Evolutionary conservation across 2,888 invertebrate genomes (phyloP).

Genomic region (Drosophila monieri): DNA sequence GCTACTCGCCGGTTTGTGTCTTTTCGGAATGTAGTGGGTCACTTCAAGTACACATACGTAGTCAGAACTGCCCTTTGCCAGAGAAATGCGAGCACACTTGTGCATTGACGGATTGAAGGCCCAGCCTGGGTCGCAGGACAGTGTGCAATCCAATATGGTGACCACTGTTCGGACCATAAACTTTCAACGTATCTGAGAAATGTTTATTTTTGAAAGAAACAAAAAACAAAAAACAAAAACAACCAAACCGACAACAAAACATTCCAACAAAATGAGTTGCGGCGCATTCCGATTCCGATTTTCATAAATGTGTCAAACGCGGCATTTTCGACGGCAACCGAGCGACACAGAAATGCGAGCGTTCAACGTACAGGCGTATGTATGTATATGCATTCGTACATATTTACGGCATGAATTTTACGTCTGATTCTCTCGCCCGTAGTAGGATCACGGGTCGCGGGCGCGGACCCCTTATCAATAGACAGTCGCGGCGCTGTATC

Average conservation of each 20-base stretch:
- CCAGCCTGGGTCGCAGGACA: background rate
- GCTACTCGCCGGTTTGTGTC: background rate
- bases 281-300: conserved; percentile 76
- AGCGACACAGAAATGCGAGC: conserved; percentile 23
- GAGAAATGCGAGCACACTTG: background rate
- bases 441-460: conserved; percentile 6
- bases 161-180: conserved; percentile 32
- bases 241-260: conserved; percentile 54
- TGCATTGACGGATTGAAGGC: background rate
- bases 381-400: conserved; percentile 3
- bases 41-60: background rate
- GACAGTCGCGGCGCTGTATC: conserved; percentile 7
- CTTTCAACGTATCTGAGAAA: conserved; percentile 34
- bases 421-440: conserved; percentile 15
- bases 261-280: conserved; percentile 78
- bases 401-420: conserved; percentile 13
- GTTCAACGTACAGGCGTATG: background rate
- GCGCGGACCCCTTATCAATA: conserved; percentile 37
- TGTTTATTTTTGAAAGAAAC: conserved; percentile 53
- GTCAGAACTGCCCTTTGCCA: background rate
- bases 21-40: background rate
- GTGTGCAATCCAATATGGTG: conserved; percentile 14
- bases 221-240: background rate
- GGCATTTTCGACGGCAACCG: conserved; percentile 66
- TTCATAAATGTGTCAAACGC: conserved; percentile 79